Evolutionary conservation across 2,113 vertebrate species (phyloP), one percentile per base, ranked within the genome.

Genomic region (Burhinus oedicnemus): DNA sequence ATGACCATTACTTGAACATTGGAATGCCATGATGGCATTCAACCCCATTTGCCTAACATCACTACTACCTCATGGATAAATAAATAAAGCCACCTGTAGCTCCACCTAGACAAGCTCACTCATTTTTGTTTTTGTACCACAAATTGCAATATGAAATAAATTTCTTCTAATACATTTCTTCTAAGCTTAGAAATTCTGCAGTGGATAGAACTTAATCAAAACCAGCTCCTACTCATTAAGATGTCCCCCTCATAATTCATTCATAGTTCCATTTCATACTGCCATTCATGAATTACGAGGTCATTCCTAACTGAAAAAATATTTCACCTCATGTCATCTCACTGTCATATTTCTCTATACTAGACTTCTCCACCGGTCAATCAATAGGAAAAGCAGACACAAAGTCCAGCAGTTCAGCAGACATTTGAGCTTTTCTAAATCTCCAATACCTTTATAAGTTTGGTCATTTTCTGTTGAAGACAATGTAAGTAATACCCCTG

Each of bases 381-480:
- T 94, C 89, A 92, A 93, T 75, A 93, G 71, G 13, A 71, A 83
- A 86, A 92, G 47, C 38, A 96, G 78, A 89, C 68, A 47, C 15
- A 16, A 74, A 79, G 61, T 30, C 44, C 76, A 84, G 57, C 32
- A 75, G 16, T 78, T 57, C 86, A 89, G 61, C 34, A 95, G 74
- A 61, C 45, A 89, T 26, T 61, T 54, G 57, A 76, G 81, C 12
- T 92, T 85, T 87, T 74, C 69, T 54, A 54, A 45, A 78, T 42
- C 44, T 87, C 47, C 11, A 5, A 14, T 69, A 72, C 65, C 57
- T 49, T 34, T 18, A 16, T 0, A 0, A 55, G 81, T 52, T 70
- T 45, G 40, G 34, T 34, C 25, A 38, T 92, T 94, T 91, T 49
- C 51, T 44, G 0, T 32, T 55, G 60, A 54, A 62, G 58, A 42